These are phyloP conservation scores for Anthoscopus minutus DNA, from an alignment of 2,113 vertebrate genomes.

Conservation along the genomic window DNA sequence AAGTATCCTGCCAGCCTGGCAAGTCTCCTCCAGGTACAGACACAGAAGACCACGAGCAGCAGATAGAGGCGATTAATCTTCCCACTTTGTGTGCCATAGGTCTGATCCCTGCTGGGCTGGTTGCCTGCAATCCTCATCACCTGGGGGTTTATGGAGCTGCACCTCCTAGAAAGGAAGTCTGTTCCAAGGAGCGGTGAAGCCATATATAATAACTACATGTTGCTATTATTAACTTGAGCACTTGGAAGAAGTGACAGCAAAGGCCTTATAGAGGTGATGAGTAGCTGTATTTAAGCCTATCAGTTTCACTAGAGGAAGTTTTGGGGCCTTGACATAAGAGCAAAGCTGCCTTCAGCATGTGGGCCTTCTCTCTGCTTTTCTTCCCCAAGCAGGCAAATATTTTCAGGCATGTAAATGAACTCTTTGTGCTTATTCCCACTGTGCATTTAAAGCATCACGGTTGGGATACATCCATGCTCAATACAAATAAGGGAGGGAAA, in stretches of 20 bases:
- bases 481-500: background rate
- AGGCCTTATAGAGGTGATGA: background rate
- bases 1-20: background rate
- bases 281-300: background rate
- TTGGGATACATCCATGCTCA: background rate
- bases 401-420: background rate
- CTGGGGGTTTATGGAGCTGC: background rate
- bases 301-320: background rate
- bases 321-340: background rate
- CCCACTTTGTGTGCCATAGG: fast-evolving
- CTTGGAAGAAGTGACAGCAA: background rate
- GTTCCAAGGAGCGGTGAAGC: background rate
- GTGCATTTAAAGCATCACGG: fast-evolving
- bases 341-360: background rate
- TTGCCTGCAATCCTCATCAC: background rate
- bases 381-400: background rate
- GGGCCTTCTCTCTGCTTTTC: background rate
- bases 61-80: background rate
- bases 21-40: background rate
- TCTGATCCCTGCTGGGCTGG: fast-evolving
- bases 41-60: background rate
- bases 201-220: background rate
- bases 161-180: background rate
- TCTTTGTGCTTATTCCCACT: background rate
- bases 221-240: background rate